A percentile compares a stretch with the other conserved stretches of the same genome.
Evolutionary conservation across 2,888 invertebrate genomes (phyloP).

Genomic region (Mechanitis mazaeus): DNA sequence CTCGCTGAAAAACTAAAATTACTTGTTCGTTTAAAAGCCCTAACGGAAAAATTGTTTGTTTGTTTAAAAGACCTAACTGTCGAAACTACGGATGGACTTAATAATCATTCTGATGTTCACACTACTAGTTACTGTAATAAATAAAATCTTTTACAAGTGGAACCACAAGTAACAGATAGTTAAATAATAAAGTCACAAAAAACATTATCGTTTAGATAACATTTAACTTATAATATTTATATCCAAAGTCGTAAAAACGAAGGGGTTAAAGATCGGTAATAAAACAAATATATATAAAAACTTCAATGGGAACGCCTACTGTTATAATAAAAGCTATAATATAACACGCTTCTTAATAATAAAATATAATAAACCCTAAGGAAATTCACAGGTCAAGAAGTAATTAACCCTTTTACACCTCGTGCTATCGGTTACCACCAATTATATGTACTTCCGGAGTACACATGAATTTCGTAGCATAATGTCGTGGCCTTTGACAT

Average conservation of each 20-base stretch:
- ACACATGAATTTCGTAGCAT: conserved; percentile 41
- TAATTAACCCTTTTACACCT: conserved; percentile 74
- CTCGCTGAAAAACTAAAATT: too few relatives aligned
- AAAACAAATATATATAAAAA: background rate
- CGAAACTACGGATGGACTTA: too few relatives aligned
- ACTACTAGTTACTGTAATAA: too few relatives aligned
- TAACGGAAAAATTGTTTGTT: too few relatives aligned
- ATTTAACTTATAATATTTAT: background rate
- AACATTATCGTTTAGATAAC: background rate
- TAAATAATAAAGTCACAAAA: too few relatives aligned
- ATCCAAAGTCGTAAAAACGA: background rate
- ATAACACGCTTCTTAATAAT: conserved; percentile 15
- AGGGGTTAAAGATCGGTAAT: background rate
- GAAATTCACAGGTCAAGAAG: conserved; percentile 64
- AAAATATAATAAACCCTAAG: conserved; percentile 31
- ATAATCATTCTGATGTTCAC: too few relatives aligned
- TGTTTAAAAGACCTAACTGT: too few relatives aligned
- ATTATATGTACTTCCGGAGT: conserved; percentile 44
- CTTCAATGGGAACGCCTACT: background rate
- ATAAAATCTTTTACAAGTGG: too few relatives aligned
- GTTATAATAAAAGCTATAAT: conserved; percentile 2
- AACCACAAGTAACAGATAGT: too few relatives aligned
- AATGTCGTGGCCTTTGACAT: background rate
- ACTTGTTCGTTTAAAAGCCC: too few relatives aligned
- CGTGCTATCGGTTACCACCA: conserved; percentile 66